Evolutionary conservation across 1,140 invertebrate species (phyloP).

Genomic region (Dendrolimus punctatus): DNA sequence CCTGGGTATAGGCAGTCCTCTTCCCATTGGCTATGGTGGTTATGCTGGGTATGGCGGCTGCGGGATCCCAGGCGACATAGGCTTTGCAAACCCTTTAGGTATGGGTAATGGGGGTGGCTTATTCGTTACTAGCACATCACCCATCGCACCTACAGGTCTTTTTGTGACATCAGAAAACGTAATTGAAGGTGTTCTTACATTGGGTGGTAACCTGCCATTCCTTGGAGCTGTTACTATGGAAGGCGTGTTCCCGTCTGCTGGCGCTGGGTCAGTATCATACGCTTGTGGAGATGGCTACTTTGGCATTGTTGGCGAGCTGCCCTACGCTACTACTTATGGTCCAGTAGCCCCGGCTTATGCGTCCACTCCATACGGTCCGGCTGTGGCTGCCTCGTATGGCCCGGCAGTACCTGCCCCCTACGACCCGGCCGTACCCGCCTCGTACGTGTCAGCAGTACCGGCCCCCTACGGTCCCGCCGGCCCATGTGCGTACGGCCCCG

Average conservation of each 20-base stretch:
- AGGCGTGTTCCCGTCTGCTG: constrained; percentile 14
- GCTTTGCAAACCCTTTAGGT: too few species aligned
- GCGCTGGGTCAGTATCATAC: constrained; percentile 1
- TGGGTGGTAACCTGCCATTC: constrained; percentile 11
- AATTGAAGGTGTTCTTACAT: neutral
- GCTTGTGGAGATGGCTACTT: constrained; percentile 1
- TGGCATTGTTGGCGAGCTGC: neutral
- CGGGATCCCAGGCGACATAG: too few species aligned
- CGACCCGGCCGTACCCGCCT: too few species aligned
- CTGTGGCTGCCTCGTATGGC: constrained; percentile 6
- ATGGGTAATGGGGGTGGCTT: neutral
- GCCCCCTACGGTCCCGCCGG: too few species aligned
- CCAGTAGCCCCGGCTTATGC: constrained; percentile 25
- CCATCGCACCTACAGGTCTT: constrained; percentile 1
- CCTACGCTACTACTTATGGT: constrained; percentile 3
- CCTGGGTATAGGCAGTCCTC: too few species aligned
- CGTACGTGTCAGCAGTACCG: too few species aligned
- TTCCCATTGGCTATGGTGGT: too few species aligned
- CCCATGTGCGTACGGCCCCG: too few species aligned
- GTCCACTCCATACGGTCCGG: constrained; percentile 11
- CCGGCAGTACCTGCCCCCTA: too few species aligned
- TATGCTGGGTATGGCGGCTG: too few species aligned
- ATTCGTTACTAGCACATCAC: constrained; percentile 1
- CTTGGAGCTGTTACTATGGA: constrained; percentile 20
- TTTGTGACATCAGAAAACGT: neutral